Conservation (phyloP, 2,888 invertebrate species). For the Xiphydria camelus region DNA sequence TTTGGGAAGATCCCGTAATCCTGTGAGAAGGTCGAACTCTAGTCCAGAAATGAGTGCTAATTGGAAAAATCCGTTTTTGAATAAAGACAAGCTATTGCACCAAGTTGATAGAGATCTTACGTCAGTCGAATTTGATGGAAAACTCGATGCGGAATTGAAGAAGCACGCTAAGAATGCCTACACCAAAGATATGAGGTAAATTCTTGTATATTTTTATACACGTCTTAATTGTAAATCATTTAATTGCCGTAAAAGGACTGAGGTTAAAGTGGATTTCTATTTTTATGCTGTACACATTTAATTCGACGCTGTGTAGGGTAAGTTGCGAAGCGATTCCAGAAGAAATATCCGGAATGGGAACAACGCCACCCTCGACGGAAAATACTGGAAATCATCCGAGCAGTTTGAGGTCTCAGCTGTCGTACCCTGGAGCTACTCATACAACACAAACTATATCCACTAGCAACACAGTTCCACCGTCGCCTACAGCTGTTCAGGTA, state of each 20-base stretch:
- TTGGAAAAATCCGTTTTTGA: slow-evolving; percentile 75
- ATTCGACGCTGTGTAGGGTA: slow-evolving; percentile 59
- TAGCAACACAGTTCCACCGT: slow-evolving; percentile 59
- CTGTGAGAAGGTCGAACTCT: slow-evolving; percentile 85
- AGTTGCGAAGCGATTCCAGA: slow-evolving; percentile 91
- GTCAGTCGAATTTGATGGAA: slow-evolving; percentile 43
- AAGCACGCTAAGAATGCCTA: slow-evolving; percentile 70
- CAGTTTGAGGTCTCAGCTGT: slow-evolving; percentile 59
- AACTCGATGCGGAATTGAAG: slow-evolving; percentile 60
- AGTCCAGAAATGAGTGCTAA: slow-evolving; percentile 91
- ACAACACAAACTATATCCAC: slow-evolving; percentile 48
- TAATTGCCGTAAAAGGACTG: too few species aligned
- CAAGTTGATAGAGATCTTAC: slow-evolving; percentile 39
- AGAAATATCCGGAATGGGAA: slow-evolving; percentile 75
- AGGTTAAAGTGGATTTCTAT: too few species aligned
- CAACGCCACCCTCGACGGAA: slow-evolving; percentile 69
- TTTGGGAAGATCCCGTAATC: slow-evolving; percentile 69
- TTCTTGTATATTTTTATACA: not conserved
- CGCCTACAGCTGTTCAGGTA: slow-evolving; percentile 56
- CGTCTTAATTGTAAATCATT: not conserved
- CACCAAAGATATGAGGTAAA: slow-evolving; percentile 69
- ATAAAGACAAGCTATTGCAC: slow-evolving; percentile 56
- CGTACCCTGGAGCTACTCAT: slow-evolving; percentile 59
- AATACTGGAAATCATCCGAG: slow-evolving; percentile 56
- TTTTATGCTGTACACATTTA: not conserved